These are phyloP conservation scores for Gryon sp. DNA, from an alignment of 1,140 invertebrate species.

Conservation along the genomic window DNA sequence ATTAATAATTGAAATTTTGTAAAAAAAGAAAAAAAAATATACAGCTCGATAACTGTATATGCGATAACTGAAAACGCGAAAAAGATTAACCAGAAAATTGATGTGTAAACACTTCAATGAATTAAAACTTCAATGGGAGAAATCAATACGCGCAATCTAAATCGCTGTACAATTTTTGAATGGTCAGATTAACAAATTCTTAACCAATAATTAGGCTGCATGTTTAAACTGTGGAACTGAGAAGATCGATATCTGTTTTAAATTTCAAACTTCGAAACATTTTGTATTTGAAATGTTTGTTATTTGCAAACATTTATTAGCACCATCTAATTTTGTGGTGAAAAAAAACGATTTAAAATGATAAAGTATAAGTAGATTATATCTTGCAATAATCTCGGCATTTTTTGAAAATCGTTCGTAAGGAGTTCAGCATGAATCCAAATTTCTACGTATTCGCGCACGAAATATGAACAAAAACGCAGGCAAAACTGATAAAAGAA, in stretches of 20 bases:
- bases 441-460: not conserved
- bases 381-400: not conserved
- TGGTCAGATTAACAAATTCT: too few species aligned
- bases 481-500: constrained; percentile 12
- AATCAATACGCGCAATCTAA: constrained; percentile 23
- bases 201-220: too few species aligned
- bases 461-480: constrained; percentile 16
- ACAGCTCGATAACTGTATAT: not conserved
- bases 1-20: not conserved
- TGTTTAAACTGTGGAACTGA: too few species aligned
- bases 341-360: too few species aligned
- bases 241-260: too few species aligned
- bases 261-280: too few species aligned
- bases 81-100: constrained; percentile 8
- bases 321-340: too few species aligned
- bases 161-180: constrained; percentile 21
- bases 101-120: constrained; percentile 15
- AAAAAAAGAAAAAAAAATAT: not conserved
- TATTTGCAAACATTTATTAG: too few species aligned
- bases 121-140: constrained; percentile 17
- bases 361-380: too few species aligned
- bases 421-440: not conserved
- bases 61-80: constrained; percentile 14
- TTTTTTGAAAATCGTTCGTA: not conserved
- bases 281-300: too few species aligned